Conservation (phyloP, 1,140 invertebrate genomes). For the Bursaphelenchus mucronatus region DNA sequence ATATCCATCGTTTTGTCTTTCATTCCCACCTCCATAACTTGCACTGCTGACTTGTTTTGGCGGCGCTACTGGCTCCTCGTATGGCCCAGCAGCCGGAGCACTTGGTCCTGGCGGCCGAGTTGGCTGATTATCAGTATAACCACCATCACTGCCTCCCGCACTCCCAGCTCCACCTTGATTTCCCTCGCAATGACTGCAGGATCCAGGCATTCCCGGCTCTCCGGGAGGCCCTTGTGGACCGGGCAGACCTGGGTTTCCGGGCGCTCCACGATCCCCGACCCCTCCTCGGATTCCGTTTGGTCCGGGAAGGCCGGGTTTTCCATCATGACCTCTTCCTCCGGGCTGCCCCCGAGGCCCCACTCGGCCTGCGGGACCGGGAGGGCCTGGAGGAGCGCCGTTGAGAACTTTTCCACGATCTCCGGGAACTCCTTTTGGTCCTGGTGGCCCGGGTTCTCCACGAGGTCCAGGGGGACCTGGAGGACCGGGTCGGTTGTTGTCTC, state of each 20-base stretch:
- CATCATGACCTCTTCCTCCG: conserved; percentile 39
- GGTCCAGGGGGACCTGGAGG: conserved; percentile 47
- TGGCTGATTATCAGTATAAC: too few relatives aligned
- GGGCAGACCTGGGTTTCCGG: conserved; percentile 39
- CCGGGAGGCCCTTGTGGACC: conserved; percentile 42
- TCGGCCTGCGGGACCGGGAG: conserved; percentile 26
- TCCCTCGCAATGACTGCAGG: conserved; percentile 39
- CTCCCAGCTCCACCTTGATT: not conserved
- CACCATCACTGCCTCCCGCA: too few relatives aligned
- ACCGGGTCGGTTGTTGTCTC: conserved; percentile 45
- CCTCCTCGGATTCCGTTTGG: conserved; percentile 30
- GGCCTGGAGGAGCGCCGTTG: conserved; percentile 54
- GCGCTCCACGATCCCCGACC: conserved; percentile 37
- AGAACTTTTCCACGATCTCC: conserved; percentile 54
- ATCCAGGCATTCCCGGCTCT: conserved; percentile 38
- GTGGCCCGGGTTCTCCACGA: conserved; percentile 46
- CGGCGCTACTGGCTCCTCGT: too few relatives aligned
- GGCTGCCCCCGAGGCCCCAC: conserved; percentile 24
- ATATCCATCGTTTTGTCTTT: too few relatives aligned
- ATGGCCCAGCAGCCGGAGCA: not conserved
- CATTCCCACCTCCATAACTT: too few relatives aligned
- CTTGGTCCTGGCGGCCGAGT: conserved; percentile 14
- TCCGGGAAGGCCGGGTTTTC: conserved; percentile 37
- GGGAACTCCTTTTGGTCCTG: conserved; percentile 42
- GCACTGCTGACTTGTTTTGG: too few relatives aligned